phyloP scores from a whole-genome alignment of 1,140 invertebrate species.

The Cardiocondyla obscurior region DNA sequence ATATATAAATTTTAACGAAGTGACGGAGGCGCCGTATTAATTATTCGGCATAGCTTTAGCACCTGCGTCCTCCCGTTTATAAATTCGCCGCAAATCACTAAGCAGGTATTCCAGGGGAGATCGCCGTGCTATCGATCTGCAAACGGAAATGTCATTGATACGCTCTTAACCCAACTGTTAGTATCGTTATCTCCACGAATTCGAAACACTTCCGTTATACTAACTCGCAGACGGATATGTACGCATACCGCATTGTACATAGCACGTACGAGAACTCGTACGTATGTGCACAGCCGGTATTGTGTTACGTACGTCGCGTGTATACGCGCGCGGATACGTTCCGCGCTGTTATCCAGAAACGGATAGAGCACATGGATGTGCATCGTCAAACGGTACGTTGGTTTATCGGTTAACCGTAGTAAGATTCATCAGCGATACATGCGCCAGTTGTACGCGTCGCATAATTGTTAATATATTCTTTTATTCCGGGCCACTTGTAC shows the following conservation, averaged over 20 bases:
- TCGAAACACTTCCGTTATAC: constrained; percentile 38
- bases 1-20: neutral
- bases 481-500: neutral
- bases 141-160: constrained; percentile 15
- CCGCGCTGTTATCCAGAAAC: constrained; percentile 38
- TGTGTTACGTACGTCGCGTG: constrained; percentile 9
- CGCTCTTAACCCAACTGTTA: constrained; percentile 20
- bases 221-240: constrained; percentile 10
- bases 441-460: neutral
- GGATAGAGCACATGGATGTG: constrained; percentile 1
- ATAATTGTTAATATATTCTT: neutral
- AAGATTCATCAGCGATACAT: constrained; percentile 34
- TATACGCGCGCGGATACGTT: neutral
- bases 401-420: constrained; percentile 52
- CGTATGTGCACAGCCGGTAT: constrained; percentile 9
- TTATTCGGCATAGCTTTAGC: neutral
- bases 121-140: neutral
- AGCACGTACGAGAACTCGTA: constrained; percentile 22
- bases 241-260: constrained; percentile 34
- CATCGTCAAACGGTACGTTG: constrained; percentile 46
- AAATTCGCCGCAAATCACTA: constrained; percentile 1
- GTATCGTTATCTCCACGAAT: constrained; percentile 32
- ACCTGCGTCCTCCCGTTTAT: neutral
- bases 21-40: neutral
- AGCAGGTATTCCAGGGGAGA: neutral